Conservation (phyloP, 2,113 vertebrate species). For the Hydrolagus affinis region DNA sequence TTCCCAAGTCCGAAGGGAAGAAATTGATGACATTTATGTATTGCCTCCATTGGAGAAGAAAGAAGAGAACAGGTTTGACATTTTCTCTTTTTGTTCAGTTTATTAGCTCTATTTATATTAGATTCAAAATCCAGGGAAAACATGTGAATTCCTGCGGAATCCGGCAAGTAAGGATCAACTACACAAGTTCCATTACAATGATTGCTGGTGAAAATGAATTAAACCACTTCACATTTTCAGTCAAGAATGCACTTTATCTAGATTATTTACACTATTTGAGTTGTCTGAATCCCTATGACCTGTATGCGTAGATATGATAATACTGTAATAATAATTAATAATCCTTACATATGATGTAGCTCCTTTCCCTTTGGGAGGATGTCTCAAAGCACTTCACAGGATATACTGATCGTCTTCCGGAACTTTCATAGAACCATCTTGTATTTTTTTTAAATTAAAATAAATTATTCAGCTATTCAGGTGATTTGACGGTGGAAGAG, state of each 20-base stretch:
- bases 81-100: neutral
- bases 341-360: too few relatives aligned
- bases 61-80: constrained; percentile 65
- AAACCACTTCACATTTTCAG: neutral
- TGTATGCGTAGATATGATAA: too few relatives aligned
- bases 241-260: neutral
- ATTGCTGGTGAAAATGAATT: neutral
- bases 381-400: too few relatives aligned
- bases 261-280: too few relatives aligned
- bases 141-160: neutral
- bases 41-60: constrained; percentile 71
- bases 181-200: neutral
- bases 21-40: constrained; percentile 73
- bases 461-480: too few relatives aligned
- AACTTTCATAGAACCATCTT: too few relatives aligned
- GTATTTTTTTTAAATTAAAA: too few relatives aligned
- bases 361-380: too few relatives aligned
- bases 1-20: constrained; percentile 66
- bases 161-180: neutral
- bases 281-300: too few relatives aligned
- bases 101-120: neutral
- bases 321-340: too few relatives aligned
- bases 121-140: neutral
- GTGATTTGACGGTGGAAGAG: too few relatives aligned
- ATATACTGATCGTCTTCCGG: too few relatives aligned